phyloP scores from a whole-genome alignment of 2,888 invertebrate species.

The Ophion ventricosus region DNA sequence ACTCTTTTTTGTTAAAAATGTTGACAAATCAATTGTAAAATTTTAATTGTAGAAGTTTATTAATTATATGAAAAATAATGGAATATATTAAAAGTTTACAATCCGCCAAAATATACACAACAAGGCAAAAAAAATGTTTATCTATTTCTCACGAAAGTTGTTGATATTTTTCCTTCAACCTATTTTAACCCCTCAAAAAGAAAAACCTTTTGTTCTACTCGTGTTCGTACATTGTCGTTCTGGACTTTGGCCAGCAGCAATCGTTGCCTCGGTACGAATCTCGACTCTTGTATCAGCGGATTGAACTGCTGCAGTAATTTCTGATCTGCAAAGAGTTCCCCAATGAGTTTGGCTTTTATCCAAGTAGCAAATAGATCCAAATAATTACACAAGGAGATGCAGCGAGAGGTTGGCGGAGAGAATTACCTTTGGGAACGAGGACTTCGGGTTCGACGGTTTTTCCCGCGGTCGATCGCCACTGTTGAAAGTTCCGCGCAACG shows the following conservation, averaged over 20 bases:
- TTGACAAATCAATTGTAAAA: too few species aligned
- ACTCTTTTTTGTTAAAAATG: too few species aligned
- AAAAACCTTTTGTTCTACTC: constrained; percentile 36
- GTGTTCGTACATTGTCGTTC: constrained; percentile 85
- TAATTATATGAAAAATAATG: too few species aligned
- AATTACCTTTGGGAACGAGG: constrained; percentile 81
- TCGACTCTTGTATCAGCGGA: constrained; percentile 80
- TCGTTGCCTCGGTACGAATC: constrained; percentile 87
- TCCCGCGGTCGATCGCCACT: constrained; percentile 85
- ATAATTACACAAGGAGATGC: neutral
- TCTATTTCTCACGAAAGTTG: too few species aligned
- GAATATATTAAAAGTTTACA: too few species aligned
- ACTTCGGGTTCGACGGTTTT: constrained; percentile 75
- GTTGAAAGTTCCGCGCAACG: constrained; percentile 86
- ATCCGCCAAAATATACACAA: too few species aligned
- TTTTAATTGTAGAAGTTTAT: too few species aligned
- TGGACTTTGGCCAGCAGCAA: constrained; percentile 86
- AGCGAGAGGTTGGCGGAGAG: too few species aligned
- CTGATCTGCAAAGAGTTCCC: constrained; percentile 80
- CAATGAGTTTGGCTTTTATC: neutral
- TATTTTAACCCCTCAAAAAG: neutral
- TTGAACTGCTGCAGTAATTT: constrained; percentile 84
- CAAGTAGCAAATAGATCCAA: neutral
- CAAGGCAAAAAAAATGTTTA: too few species aligned
- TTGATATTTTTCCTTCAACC: too few species aligned